Conservation (phyloP, 2,888 invertebrate species). For the Mimas tiliae region DNA sequence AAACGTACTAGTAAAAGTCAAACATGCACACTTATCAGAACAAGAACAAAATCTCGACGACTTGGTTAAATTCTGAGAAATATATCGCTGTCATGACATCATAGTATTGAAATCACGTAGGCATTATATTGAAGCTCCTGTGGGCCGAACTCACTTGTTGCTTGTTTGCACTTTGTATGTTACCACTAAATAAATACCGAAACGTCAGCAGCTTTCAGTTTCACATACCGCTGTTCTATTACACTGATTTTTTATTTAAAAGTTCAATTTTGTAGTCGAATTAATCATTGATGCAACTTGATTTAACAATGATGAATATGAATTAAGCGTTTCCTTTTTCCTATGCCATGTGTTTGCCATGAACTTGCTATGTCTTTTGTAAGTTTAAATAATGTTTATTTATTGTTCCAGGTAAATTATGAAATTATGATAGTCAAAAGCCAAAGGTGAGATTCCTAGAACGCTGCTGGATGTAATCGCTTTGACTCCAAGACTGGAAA, state of each 20-base stretch:
- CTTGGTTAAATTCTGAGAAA: background rate
- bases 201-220: conserved; percentile 1
- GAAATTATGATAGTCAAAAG: background rate
- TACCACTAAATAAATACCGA: conserved; percentile 12
- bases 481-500: background rate
- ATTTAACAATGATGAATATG: background rate
- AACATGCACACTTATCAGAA: background rate
- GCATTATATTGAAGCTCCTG: background rate
- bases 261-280: background rate
- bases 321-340: background rate
- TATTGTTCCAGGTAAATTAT: conserved; percentile 1
- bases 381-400: background rate
- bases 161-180: conserved; percentile 10
- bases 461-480: background rate
- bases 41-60: background rate
- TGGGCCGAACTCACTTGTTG: conserved; percentile 2
- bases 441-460: background rate
- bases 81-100: background rate
- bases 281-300: background rate
- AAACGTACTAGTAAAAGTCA: background rate
- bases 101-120: conserved; percentile 12
- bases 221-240: background rate
- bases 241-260: background rate
- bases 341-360: background rate
- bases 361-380: background rate